Evolutionary conservation across 2,888 invertebrate species (phyloP), one percentile per base, ranked within the genome.

Genomic region (Villa cingulata): DNA sequence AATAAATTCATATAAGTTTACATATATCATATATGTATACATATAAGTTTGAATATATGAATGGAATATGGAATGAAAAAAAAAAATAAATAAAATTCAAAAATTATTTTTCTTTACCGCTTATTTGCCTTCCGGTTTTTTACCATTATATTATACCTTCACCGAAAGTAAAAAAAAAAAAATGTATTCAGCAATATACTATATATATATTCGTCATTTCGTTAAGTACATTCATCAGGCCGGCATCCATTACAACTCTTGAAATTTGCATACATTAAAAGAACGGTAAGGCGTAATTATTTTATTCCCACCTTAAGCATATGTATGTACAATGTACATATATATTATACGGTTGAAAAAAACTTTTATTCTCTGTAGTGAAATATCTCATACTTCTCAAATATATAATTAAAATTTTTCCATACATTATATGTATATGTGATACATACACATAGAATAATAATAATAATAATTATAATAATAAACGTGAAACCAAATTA

Each of bases 251-350:
- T 41, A 41, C 17, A 27, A 40, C 46, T 44, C 45, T 44, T 46
- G 44, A 44, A 51, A 51, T 51, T 51, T 51, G 48, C 44, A 48
- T 51, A 51, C 44, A 51, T 51, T 51, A 46, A 46, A 41, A 48
- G 46, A 51, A 44, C 43, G 9, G 46, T 46, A 37, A 46, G 46
- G 16, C 46, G 46, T 51, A 51, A 51, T 51, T 51, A 48, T 48
- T 46, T 48, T 46, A 51, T 51, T 51, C 51, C 42, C 47, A 42
- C 23, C 43, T 32, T 32, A 32, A 32, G 29, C 9, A 32, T 12
- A 32, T 32, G n/a, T n/a, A n/a, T n/a, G n/a, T n/a, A n/a, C n/a
- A n/a, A n/a, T n/a, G n/a, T n/a, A n/a, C n/a, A n/a, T n/a, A n/a
- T n/a, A n/a, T n/a, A n/a, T n/a, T n/a, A n/a, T n/a, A n/a, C n/a